Conservation (phyloP, 2,888 invertebrate genomes). For the Bibio marci region DNA sequence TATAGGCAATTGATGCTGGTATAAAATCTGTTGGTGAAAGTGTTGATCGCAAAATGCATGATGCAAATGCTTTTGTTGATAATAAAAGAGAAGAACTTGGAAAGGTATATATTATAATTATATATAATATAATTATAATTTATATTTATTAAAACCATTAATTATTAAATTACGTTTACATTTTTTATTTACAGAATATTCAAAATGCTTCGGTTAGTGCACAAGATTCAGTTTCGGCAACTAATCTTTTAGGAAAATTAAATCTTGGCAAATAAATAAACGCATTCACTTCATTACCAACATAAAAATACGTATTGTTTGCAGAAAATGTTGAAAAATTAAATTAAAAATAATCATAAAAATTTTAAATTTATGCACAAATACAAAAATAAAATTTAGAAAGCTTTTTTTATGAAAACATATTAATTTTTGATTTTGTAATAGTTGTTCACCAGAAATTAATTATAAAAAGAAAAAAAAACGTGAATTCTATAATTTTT, state of each 20-base stretch:
- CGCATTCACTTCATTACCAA: neutral
- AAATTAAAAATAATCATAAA: too few species aligned
- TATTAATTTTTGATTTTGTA: too few species aligned
- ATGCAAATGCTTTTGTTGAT: conserved; percentile 42
- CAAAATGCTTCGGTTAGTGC: conserved; percentile 22
- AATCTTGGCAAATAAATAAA: conserved; percentile 18
- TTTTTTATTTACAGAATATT: conserved; percentile 15
- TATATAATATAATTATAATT: neutral
- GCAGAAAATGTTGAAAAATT: too few species aligned
- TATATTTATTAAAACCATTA: neutral
- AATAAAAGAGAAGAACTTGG: conserved; percentile 34
- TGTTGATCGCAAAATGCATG: conserved; percentile 42
- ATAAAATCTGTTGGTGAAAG: conserved; percentile 37
- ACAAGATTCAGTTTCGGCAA: conserved; percentile 23
- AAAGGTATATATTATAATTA: conserved; percentile 14
- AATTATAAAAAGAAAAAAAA: too few species aligned
- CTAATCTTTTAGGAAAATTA: conserved; percentile 26
- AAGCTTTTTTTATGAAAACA: too few species aligned
- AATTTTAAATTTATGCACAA: too few species aligned
- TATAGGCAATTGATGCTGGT: conserved; percentile 34
- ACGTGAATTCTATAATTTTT: too few species aligned
- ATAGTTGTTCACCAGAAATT: too few species aligned
- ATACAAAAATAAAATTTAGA: too few species aligned
- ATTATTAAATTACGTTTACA: neutral
- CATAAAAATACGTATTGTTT: neutral